These are phyloP conservation scores for Conchocele bisecta DNA, from an alignment of 2,888 invertebrate genomes.

Conservation along the genomic window DNA sequence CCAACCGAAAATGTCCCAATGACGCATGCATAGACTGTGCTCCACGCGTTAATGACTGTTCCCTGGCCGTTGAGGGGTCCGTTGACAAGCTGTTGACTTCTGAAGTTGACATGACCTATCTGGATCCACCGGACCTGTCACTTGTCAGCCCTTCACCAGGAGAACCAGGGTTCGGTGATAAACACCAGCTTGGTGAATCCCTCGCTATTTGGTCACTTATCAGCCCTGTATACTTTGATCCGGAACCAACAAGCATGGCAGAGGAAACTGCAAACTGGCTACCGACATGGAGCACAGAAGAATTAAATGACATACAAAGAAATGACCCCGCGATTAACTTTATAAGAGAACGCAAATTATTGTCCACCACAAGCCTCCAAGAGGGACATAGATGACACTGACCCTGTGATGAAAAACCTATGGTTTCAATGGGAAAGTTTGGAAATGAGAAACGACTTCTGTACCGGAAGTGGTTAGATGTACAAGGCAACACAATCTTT, in stretches of 20 bases:
- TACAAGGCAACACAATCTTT: too few relatives aligned
- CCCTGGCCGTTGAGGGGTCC: neutral
- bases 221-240: slow-evolving; percentile 36
- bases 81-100: neutral
- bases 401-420: too few relatives aligned
- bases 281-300: slow-evolving; percentile 51
- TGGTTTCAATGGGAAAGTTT: too few relatives aligned
- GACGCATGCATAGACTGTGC: neutral
- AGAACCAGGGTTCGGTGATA: neutral
- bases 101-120: neutral
- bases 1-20: slow-evolving; percentile 12
- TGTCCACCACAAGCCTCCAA: too few relatives aligned
- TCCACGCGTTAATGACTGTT: neutral
- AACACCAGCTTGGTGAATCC: too few relatives aligned
- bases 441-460: too few relatives aligned
- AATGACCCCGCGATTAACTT: neutral
- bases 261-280: slow-evolving; percentile 56
- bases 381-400: too few relatives aligned
- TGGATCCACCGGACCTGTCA: neutral
- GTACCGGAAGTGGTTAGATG: too few relatives aligned
- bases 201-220: neutral
- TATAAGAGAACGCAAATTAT: neutral
- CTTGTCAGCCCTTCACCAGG: neutral
- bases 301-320: neutral
- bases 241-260: slow-evolving; percentile 45